phyloP scores from a whole-genome alignment of 2,113 vertebrate species.

The Sturnira hondurensis region DNA sequence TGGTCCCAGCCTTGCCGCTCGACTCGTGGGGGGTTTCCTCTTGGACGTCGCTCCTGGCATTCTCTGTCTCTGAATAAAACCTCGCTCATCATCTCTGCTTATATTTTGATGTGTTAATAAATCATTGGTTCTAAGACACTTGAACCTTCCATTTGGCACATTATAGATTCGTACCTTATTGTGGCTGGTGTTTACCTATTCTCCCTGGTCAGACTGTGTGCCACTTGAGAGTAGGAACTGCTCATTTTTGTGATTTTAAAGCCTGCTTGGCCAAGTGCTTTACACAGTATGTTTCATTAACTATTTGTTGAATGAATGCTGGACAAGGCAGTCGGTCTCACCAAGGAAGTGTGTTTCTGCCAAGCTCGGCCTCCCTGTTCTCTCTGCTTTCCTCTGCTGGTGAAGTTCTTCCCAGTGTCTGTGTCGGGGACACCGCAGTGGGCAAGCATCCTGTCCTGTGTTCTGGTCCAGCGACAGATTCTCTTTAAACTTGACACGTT shows the following conservation, averaged over 20 bases:
- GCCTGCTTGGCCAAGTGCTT: neutral
- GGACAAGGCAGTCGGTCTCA: neutral
- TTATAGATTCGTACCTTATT: neutral
- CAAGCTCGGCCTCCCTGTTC: neutral
- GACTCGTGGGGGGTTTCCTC: too few relatives aligned
- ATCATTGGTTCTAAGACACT: neutral
- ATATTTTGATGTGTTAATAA: neutral
- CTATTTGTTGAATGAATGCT: neutral
- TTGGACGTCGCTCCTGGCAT: neutral
- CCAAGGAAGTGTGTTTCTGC: neutral
- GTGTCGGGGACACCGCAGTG: neutral
- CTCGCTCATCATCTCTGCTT: neutral
- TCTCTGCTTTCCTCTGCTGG: accelerated
- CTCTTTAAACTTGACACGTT: neutral
- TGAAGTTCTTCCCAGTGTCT: accelerated
- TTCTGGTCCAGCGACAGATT: neutral
- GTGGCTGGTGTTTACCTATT: neutral
- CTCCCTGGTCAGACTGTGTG: neutral
- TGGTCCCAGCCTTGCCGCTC: neutral
- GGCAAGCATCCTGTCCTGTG: accelerated
- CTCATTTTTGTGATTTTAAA: neutral
- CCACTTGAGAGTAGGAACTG: neutral
- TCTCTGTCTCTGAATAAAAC: neutral
- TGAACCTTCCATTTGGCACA: neutral
- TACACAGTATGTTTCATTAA: neutral